These are phyloP conservation scores for Microcebus tavaratra DNA, from an alignment of 2,113 vertebrate genomes.

Conservation along the genomic window DNA sequence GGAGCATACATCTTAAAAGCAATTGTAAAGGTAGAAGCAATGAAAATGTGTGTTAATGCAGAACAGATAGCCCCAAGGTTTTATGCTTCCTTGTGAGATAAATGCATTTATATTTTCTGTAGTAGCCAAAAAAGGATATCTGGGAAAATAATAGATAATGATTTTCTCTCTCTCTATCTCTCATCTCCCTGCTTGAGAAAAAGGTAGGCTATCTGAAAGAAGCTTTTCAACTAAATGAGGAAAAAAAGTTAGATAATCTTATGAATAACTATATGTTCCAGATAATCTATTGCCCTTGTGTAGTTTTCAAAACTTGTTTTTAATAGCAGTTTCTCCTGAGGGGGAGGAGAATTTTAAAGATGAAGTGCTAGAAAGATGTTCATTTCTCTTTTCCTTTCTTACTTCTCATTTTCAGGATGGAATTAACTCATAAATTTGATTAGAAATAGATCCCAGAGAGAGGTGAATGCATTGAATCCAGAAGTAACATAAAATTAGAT, in stretches of 20 bases:
- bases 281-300: neutral
- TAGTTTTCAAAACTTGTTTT: conserved; percentile 31
- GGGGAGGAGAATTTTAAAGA: neutral
- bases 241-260: conserved; percentile 33
- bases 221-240: neutral
- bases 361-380: neutral
- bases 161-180: neutral
- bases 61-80: neutral
- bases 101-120: conserved; percentile 6
- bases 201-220: neutral
- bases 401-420: conserved; percentile 35
- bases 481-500: conserved; percentile 52
- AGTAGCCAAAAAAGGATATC: neutral
- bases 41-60: neutral
- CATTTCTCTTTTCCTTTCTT: neutral
- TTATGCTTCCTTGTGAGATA: conserved; percentile 18
- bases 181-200: neutral
- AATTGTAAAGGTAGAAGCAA: neutral
- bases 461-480: neutral
- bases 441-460: conserved; percentile 23
- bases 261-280: neutral
- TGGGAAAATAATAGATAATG: neutral
- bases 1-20: neutral
- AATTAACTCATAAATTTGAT: conserved; percentile 49
- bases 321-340: neutral